Evolutionary conservation across 2,113 vertebrate species (phyloP).

Genomic region (Salvelinus sp.): DNA sequence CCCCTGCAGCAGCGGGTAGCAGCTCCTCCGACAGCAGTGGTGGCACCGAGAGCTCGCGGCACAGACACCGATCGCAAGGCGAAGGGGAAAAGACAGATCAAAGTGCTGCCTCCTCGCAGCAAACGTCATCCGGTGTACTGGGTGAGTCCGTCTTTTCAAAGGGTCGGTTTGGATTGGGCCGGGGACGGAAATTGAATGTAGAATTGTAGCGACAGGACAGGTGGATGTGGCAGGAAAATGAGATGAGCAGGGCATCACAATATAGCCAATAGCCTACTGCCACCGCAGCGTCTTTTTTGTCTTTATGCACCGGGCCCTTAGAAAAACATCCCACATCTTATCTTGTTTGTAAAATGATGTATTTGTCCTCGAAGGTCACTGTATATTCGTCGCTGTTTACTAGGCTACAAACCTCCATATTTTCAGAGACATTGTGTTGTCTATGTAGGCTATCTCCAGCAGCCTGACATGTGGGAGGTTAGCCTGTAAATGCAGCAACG

Average conservation of each 20-base stretch:
- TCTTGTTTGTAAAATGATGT: not conserved
- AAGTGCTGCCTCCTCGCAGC: conserved; percentile 59
- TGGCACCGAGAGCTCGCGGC: conserved; percentile 70
- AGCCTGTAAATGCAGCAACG: too few relatives aligned
- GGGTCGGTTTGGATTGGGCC: conserved; percentile 22
- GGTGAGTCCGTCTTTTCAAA: conserved; percentile 72
- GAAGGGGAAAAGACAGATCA: conserved; percentile 80
- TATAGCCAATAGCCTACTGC: not conserved
- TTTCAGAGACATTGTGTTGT: not conserved
- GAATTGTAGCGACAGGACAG: conserved; percentile 52
- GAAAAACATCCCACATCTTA: not conserved
- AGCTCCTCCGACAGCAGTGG: conserved; percentile 58
- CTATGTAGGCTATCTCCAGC: too few relatives aligned
- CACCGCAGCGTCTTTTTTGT: conserved; percentile 59
- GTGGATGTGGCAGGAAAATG: conserved; percentile 62
- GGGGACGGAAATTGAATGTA: conserved; percentile 5
- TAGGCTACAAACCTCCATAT: too few relatives aligned
- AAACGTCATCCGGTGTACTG: conserved; percentile 78
- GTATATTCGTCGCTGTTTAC: not conserved
- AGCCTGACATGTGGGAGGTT: not conserved
- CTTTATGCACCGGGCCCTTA: not conserved
- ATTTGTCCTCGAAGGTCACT: not conserved
- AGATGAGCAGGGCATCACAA: conserved; percentile 41
- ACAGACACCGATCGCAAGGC: conserved; percentile 78
- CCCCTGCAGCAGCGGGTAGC: conserved; percentile 48